Conservation (phyloP, 64 coral and sea anemone genomes). For the Dendronephthya gigantea region DNA sequence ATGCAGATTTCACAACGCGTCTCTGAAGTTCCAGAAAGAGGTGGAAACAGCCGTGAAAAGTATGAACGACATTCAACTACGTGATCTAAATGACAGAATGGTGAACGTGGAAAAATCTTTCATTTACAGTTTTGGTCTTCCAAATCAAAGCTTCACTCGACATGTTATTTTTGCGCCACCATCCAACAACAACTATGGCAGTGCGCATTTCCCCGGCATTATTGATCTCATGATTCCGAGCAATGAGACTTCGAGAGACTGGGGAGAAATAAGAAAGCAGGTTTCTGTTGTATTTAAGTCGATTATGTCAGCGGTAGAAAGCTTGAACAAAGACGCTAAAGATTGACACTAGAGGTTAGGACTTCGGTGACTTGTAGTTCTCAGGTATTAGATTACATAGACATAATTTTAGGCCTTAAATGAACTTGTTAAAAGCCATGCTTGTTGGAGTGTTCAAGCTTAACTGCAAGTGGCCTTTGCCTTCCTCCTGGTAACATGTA, state of each 20-base stretch:
- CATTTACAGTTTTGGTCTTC: slow-evolving; percentile 61
- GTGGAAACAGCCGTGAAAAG: neutral
- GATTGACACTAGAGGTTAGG: too few relatives aligned
- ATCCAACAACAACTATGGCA: slow-evolving; percentile 56
- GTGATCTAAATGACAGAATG: slow-evolving; percentile 73
- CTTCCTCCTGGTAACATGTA: too few relatives aligned
- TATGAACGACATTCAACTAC: slow-evolving; percentile 43
- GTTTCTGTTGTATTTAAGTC: slow-evolving; percentile 51
- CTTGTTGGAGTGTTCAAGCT: too few relatives aligned
- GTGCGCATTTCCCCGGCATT: slow-evolving; percentile 61
- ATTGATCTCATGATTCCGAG: slow-evolving; percentile 50
- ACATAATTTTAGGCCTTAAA: too few relatives aligned
- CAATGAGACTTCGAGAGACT: slow-evolving; percentile 48
- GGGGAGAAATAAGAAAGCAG: slow-evolving; percentile 54
- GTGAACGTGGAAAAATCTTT: slow-evolving; percentile 63
- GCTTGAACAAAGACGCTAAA: neutral
- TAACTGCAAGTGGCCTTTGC: too few relatives aligned
- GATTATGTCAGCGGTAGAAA: slow-evolving; percentile 34
- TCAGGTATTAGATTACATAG: too few relatives aligned
- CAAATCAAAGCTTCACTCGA: slow-evolving; percentile 42
- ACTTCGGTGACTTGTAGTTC: too few relatives aligned
- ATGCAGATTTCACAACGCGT: too few relatives aligned
- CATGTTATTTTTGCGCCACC: slow-evolving; percentile 66
- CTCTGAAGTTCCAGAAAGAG: neutral
- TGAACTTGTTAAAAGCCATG: too few relatives aligned